These are phyloP conservation scores for Xiphophorus hellerii DNA, from an alignment of 2,113 vertebrate species.

Conservation along the genomic window DNA sequence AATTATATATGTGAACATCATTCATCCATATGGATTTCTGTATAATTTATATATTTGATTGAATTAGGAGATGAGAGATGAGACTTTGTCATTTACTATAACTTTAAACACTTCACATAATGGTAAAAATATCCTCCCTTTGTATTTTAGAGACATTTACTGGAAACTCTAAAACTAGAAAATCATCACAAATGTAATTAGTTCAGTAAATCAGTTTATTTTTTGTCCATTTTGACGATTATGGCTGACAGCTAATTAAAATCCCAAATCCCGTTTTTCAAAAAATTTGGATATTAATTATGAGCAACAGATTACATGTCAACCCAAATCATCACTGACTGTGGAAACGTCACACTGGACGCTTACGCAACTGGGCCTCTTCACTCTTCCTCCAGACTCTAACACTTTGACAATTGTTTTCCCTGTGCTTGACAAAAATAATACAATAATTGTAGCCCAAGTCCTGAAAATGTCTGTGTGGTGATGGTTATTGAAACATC, in stretches of 20 bases:
- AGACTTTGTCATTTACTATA: constrained; percentile 18
- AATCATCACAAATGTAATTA: background rate
- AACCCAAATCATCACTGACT: too few relatives aligned
- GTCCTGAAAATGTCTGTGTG: too few relatives aligned
- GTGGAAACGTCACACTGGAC: too few relatives aligned
- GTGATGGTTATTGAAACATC: too few relatives aligned
- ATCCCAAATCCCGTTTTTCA: background rate
- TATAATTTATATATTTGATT: constrained; percentile 3
- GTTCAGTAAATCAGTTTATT: background rate
- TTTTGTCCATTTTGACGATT: background rate
- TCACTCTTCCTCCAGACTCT: too few relatives aligned
- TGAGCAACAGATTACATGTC: background rate
- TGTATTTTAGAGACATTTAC: constrained; percentile 15
- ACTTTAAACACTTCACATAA: background rate
- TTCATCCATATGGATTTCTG: constrained; percentile 16
- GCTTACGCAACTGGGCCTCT: too few relatives aligned
- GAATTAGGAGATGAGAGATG: constrained; percentile 28
- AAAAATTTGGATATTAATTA: background rate
- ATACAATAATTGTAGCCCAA: too few relatives aligned
- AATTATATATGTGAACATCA: constrained; percentile 5
- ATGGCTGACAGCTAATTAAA: background rate
- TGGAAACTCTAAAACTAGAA: too few relatives aligned
- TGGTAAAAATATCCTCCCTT: constrained; percentile 21
- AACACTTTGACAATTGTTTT: too few relatives aligned
- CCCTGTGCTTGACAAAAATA: too few relatives aligned